Percentiles rank a stretch among this genome's conserved stretches.
These are phyloP conservation scores for Myodes glareolus DNA, from an alignment of 2,113 vertebrate genomes.

Conservation along the genomic window DNA sequence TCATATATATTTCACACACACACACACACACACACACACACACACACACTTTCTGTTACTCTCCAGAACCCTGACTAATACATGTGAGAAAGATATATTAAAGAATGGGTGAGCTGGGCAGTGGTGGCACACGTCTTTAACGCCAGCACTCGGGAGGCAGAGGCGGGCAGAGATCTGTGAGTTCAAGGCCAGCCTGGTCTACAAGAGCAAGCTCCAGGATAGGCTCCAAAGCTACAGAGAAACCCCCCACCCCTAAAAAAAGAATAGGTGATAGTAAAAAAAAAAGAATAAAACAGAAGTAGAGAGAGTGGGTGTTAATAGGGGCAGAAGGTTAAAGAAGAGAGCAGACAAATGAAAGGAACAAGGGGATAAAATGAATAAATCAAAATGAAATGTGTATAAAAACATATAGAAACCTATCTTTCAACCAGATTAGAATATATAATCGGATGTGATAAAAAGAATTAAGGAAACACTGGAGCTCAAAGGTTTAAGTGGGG, in stretches of 20 bases:
- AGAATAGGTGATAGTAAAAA: neutral
- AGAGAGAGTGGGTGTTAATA: neutral
- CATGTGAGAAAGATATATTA: neutral
- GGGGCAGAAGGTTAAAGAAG: neutral
- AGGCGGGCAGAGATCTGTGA: accelerated
- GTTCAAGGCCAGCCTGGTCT: too few species aligned
- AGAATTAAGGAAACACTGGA: neutral
- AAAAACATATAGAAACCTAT: neutral
- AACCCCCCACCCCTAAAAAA: too few species aligned
- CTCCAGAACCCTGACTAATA: neutral
- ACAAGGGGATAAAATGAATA: neutral
- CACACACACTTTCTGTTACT: neutral
- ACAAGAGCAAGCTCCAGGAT: too few species aligned
- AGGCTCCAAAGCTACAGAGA: too few species aligned
- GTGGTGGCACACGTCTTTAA: too few species aligned
- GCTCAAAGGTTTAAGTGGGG: neutral
- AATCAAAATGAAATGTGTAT: neutral
- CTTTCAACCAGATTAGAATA: neutral
- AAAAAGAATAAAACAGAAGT: neutral
- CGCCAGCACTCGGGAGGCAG: too few species aligned
- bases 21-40: too few species aligned
- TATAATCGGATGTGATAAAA: neutral
- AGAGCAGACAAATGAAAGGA: neutral
- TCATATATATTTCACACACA: too few species aligned
- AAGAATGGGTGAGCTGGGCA: too few species aligned